Evolutionary conservation across 2,113 vertebrate genomes (phyloP).

Genomic region (Camelus bactrianus): DNA sequence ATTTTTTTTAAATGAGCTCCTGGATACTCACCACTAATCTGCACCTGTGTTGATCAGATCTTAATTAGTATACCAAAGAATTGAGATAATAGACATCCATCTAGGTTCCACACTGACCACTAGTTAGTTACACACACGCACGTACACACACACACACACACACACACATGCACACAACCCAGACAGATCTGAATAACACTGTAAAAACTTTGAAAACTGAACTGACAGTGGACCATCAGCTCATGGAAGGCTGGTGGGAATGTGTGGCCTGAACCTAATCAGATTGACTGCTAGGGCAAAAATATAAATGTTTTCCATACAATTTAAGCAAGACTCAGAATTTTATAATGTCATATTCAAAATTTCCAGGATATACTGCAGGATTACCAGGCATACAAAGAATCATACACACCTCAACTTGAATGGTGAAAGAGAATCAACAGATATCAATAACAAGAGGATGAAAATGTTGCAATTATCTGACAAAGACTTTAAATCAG

Average conservation of each 20-base stretch:
- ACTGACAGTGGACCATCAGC: neutral
- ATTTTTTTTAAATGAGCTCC: neutral
- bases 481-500: neutral
- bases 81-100: neutral
- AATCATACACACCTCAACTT: neutral
- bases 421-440: neutral
- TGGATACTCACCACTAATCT: neutral
- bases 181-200: neutral
- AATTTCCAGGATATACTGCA: neutral
- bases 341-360: neutral
- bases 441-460: neutral
- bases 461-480: neutral
- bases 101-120: neutral
- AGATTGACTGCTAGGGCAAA: constrained; percentile 10
- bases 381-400: neutral
- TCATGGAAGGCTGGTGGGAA: neutral
- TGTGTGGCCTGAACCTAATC: neutral
- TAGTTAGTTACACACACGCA: too few species aligned
- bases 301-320: neutral
- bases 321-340: neutral
- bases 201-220: constrained; percentile 39
- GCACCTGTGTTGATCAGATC: neutral
- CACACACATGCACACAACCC: neutral
- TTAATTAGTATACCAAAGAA: neutral
- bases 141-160: too few species aligned